Conservation (phyloP, 2,888 invertebrate genomes). For the Acanthosepion esculentum region DNA sequence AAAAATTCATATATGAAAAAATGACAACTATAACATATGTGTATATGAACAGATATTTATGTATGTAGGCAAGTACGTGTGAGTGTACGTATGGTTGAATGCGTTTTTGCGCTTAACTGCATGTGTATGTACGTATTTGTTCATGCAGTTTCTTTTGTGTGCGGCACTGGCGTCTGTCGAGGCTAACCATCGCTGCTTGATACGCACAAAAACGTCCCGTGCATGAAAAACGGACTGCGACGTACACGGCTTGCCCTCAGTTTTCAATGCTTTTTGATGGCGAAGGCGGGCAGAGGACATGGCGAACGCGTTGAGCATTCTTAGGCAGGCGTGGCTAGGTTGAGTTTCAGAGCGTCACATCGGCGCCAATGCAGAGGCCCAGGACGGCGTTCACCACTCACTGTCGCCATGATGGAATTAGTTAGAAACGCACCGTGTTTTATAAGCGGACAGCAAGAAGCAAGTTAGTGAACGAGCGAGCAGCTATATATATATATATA, state of each 20-base stretch:
- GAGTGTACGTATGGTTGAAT: not conserved
- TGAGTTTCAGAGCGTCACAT: not conserved
- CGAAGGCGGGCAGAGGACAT: conserved; percentile 33
- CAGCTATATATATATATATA: too few species aligned
- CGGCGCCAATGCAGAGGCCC: conserved; percentile 1
- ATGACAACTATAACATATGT: too few species aligned
- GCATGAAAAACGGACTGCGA: not conserved
- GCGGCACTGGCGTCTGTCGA: not conserved
- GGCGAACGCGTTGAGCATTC: conserved; percentile 1
- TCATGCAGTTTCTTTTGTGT: not conserved
- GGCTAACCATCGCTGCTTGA: not conserved
- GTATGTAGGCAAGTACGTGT: not conserved
- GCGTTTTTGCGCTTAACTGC: not conserved
- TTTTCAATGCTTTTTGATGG: not conserved
- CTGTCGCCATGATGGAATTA: conserved; percentile 14
- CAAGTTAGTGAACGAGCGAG: not conserved
- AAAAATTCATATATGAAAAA: too few species aligned
- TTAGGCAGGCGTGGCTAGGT: conserved; percentile 1
- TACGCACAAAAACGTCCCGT: not conserved
- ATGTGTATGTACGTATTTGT: not conserved
- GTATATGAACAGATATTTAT: too few species aligned
- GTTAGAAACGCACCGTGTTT: not conserved
- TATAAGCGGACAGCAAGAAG: not conserved
- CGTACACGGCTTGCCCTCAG: conserved; percentile 6
- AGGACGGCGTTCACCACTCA: not conserved